Conservation (phyloP, 2,797 vertebrate genomes). For the Hoplostethus mediterraneus region DNA sequence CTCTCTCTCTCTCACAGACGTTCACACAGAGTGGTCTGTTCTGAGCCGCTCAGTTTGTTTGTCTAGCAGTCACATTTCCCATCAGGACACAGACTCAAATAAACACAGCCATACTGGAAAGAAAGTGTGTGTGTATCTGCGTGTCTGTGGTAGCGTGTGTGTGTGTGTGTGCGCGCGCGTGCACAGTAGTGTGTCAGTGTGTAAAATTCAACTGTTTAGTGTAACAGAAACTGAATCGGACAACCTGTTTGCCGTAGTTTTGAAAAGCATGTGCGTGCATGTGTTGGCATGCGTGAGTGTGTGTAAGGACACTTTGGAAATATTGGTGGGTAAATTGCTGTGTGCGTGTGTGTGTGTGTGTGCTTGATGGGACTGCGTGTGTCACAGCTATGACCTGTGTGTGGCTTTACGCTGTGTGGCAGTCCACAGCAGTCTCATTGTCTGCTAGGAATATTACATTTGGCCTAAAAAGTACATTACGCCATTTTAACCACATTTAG, state of each 20-base stretch:
- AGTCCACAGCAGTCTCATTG: constrained; percentile 77
- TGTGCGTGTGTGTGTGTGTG: constrained; percentile 3
- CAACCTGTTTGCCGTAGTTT: constrained; percentile 66
- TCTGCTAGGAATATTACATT: constrained; percentile 73
- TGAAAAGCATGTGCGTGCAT: constrained; percentile 44
- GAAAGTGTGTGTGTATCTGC: constrained; percentile 37
- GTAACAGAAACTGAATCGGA: constrained; percentile 71
- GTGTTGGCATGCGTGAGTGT: constrained; percentile 24
- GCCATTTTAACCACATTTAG: constrained; percentile 65
- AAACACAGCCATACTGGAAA: constrained; percentile 83
- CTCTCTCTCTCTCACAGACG: constrained; percentile 13
- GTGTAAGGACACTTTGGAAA: constrained; percentile 38
- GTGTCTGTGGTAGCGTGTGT: constrained; percentile 4
- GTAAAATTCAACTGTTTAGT: constrained; percentile 66
- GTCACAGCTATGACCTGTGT: constrained; percentile 48
- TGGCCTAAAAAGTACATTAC: constrained; percentile 73
- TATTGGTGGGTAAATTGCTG: constrained; percentile 12
- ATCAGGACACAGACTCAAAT: constrained; percentile 86
- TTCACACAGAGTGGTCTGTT: constrained; percentile 58
- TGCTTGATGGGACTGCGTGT: constrained; percentile 13
- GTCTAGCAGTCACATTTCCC: constrained; percentile 87
- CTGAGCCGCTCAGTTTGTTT: constrained; percentile 80
- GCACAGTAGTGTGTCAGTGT: constrained; percentile 10
- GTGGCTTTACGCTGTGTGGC: constrained; percentile 74
- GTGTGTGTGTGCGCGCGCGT: neutral